Conservation (phyloP, 2,797 vertebrate species). For the Decapterus maruadsi region DNA sequence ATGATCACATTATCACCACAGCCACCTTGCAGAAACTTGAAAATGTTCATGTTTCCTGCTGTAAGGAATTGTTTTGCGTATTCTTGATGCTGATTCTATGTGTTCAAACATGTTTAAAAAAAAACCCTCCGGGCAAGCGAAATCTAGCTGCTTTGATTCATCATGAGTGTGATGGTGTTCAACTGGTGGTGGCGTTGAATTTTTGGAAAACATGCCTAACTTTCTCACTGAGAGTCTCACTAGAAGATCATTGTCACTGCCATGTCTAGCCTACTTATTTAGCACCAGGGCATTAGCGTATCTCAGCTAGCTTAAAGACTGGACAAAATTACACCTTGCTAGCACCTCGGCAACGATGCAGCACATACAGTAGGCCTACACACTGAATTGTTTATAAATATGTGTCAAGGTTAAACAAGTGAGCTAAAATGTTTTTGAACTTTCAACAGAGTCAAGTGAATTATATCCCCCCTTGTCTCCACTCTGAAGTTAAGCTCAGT, state of each 20-base stretch:
- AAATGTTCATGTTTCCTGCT: neutral
- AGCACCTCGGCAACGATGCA: neutral
- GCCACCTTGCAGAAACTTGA: conserved; percentile 1
- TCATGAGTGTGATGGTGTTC: neutral
- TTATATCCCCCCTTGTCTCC: no score
- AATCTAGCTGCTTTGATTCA: neutral
- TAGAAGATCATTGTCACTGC: neutral
- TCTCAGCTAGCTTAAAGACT: neutral
- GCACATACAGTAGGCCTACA: neutral
- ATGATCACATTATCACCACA: neutral
- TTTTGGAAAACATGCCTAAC: neutral
- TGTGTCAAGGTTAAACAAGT: neutral
- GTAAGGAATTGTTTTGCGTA: conserved; percentile 2
- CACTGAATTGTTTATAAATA: neutral
- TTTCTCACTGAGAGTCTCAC: neutral
- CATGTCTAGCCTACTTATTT: neutral
- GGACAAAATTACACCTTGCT: neutral
- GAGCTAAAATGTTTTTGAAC: neutral
- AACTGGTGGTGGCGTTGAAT: neutral
- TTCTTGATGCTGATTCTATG: neutral
- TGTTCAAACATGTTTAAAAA: neutral
- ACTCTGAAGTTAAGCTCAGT: no score
- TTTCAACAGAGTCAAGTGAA: no score
- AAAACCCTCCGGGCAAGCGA: neutral
- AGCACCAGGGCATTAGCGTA: no score